Percentiles rank a stretch among this genome's conserved stretches.
Evolutionary conservation across 2,113 vertebrate genomes (phyloP).

Genomic region (Daubentonia madagascariensis): DNA sequence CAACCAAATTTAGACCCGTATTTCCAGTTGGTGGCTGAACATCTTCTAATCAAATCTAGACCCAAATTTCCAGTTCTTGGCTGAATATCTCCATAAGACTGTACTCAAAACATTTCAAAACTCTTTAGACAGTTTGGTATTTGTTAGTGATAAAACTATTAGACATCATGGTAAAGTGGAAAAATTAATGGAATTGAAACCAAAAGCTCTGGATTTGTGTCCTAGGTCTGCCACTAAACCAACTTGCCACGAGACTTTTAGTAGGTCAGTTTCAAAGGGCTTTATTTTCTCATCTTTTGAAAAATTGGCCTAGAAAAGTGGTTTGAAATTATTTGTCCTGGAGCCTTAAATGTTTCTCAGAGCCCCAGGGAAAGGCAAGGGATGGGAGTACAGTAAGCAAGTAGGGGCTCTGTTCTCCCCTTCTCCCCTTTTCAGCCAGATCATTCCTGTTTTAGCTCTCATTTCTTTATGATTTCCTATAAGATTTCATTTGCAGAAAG

Average conservation of each 20-base stretch:
- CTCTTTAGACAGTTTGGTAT: neutral
- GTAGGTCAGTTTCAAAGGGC: neutral
- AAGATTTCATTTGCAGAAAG: neutral
- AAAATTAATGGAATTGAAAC: neutral
- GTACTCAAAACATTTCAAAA: neutral
- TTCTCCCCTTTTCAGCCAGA: too few relatives aligned
- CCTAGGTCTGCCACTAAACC: neutral
- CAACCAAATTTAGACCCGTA: neutral
- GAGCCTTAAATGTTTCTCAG: neutral
- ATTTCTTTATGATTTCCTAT: neutral
- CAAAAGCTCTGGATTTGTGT: neutral
- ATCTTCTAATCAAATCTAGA: neutral
- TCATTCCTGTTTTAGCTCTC: neutral
- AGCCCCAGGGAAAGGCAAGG: neutral
- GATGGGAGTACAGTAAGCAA: neutral
- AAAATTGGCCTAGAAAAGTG: neutral
- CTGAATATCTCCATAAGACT: neutral
- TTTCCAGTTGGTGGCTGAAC: neutral
- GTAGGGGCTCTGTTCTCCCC: neutral
- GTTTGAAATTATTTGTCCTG: neutral
- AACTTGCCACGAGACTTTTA: neutral
- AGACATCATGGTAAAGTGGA: neutral
- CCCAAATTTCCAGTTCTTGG: neutral
- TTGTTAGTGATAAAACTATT: neutral
- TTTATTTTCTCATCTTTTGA: neutral